phyloP scores from a whole-genome alignment of 2,888 invertebrate species.

The Oscheius myriophilus region DNA sequence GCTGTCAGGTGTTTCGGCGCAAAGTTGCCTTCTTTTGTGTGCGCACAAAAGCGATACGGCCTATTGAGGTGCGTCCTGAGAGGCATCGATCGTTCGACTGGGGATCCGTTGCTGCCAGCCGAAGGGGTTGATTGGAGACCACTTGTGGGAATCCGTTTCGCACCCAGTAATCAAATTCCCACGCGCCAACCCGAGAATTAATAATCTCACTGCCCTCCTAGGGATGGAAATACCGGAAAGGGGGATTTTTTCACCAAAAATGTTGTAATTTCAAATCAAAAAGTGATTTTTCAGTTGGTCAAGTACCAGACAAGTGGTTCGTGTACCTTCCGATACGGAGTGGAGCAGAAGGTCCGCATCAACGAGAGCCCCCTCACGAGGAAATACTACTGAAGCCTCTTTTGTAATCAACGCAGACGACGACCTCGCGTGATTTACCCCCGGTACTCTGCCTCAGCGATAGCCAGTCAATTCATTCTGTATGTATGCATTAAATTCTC shows the following conservation, averaged over 20 bases:
- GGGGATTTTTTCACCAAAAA: not conserved
- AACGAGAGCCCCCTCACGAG: constrained; percentile 54
- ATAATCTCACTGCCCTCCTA: constrained; percentile 11
- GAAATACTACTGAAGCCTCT: constrained; percentile 2
- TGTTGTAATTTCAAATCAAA: not conserved
- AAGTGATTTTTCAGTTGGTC: constrained; percentile 46
- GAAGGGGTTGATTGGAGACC: constrained; percentile 5
- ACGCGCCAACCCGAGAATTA: too few species aligned
- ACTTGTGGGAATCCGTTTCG: constrained; percentile 18
- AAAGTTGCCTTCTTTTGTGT: constrained; percentile 18
- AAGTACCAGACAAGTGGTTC: constrained; percentile 68
- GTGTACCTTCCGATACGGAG: constrained; percentile 72
- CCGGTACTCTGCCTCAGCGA: too few species aligned
- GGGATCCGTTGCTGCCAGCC: too few species aligned
- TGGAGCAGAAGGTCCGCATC: constrained; percentile 72
- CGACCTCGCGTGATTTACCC: not conserved
- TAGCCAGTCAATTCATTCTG: too few species aligned
- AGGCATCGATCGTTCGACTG: too few species aligned
- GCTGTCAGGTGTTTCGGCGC: constrained; percentile 18
- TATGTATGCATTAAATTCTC: too few species aligned
- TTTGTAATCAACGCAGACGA: not conserved
- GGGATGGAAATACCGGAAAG: constrained; percentile 2
- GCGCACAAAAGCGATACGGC: constrained; percentile 15
- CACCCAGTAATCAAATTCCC: constrained; percentile 10
- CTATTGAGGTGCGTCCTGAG: constrained; percentile 6